phyloP scores from a whole-genome alignment of 2,113 vertebrate species.

The Rattus rattus region DNA sequence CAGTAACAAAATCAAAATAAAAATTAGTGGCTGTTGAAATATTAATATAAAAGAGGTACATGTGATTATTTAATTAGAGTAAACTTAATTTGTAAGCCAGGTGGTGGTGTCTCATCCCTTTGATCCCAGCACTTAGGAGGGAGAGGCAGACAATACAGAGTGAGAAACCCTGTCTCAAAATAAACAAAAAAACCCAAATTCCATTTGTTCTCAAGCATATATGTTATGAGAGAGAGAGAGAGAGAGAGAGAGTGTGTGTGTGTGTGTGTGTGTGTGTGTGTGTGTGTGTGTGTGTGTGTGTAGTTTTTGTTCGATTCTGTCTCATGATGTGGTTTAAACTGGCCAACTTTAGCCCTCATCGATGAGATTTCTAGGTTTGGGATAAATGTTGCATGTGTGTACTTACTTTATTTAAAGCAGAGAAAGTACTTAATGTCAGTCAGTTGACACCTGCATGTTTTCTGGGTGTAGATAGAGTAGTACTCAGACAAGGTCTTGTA shows the following conservation, averaged over 20 bases:
- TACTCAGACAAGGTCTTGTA: background rate
- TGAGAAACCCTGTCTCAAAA: too few species aligned
- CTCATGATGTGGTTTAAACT: background rate
- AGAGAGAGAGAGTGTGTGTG: too few species aligned
- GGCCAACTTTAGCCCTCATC: background rate
- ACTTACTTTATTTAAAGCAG: background rate
- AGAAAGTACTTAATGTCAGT: background rate
- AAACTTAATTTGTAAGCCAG: background rate
- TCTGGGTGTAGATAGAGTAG: background rate
- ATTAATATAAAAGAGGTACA: background rate
- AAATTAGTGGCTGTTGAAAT: background rate
- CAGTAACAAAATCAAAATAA: background rate
- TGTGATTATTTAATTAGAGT: slow-evolving; percentile 40
- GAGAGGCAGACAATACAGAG: background rate
- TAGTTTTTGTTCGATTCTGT: background rate
- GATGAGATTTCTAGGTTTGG: background rate
- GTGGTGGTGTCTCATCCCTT: background rate
- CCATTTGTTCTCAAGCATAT: background rate
- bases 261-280: background rate
- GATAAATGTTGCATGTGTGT: background rate
- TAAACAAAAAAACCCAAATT: too few species aligned
- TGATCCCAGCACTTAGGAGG: background rate
- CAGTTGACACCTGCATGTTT: background rate
- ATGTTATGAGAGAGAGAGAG: background rate
- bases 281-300: background rate